phyloP scores from a whole-genome alignment of 2,888 invertebrate species.

The Calameuta idolon region DNA sequence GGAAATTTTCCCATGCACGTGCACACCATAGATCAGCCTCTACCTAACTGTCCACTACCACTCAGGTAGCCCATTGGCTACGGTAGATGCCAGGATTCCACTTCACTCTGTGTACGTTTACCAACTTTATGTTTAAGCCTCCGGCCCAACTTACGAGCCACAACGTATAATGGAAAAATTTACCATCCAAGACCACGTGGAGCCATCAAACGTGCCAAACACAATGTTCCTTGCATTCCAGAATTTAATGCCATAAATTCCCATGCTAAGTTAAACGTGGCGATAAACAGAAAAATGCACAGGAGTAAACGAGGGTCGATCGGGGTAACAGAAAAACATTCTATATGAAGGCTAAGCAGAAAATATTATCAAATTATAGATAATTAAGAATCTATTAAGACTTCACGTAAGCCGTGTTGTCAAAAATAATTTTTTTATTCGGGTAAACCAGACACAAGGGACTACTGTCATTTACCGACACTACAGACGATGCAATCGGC shows the following conservation, averaged over 20 bases:
- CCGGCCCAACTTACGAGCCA: neutral
- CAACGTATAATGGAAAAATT: neutral
- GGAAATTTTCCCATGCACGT: constrained; percentile 3
- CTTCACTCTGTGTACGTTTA: neutral
- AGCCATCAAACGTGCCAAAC: neutral
- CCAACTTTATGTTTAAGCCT: neutral
- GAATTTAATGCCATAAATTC: neutral
- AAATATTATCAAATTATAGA: neutral
- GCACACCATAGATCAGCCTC: neutral
- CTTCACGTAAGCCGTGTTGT: neutral
- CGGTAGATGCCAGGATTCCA: neutral
- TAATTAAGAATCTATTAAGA: neutral
- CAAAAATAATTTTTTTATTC: neutral
- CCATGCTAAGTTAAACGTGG: neutral
- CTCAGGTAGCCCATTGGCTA: neutral
- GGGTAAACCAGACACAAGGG: neutral
- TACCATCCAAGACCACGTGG: neutral
- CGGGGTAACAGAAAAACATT: neutral
- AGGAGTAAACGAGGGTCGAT: neutral
- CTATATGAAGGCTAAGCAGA: neutral
- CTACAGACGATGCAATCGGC: neutral
- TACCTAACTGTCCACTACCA: neutral
- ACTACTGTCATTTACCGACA: neutral
- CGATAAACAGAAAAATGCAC: neutral
- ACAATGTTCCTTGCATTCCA: neutral